Percentiles rank a stretch among this genome's conserved stretches.
These are phyloP conservation scores for Montipora capitata DNA, from an alignment of 92 coral and sea anemone genomes.

Conservation along the genomic window DNA sequence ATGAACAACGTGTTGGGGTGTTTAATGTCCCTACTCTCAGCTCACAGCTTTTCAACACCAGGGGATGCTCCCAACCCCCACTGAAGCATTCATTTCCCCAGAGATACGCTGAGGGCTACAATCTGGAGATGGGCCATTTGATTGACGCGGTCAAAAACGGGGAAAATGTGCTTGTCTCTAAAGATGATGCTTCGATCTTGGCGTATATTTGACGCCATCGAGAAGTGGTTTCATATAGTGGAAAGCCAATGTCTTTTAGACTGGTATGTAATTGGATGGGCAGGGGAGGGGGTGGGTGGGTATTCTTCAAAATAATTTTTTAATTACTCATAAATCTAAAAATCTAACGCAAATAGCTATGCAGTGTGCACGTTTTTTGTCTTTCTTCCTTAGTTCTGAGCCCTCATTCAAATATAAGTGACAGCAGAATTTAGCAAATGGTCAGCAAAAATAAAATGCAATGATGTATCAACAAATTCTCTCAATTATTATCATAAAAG, in stretches of 20 bases:
- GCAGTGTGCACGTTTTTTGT: neutral
- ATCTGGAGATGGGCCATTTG: constrained; percentile 69
- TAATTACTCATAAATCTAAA: neutral
- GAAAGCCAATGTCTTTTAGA: constrained; percentile 37
- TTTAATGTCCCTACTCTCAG: constrained; percentile 64
- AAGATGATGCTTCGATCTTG: constrained; percentile 78
- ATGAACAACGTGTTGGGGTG: constrained; percentile 94
- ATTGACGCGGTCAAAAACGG: constrained; percentile 77
- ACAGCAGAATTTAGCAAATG: no score
- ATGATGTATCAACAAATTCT: no score
- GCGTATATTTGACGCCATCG: constrained; percentile 84
- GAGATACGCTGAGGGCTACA: constrained; percentile 74
- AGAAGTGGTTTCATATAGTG: constrained; percentile 74
- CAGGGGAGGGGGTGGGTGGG: neutral
- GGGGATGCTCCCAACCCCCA: constrained; percentile 53
- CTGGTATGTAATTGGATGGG: no score
- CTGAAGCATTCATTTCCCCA: constrained; percentile 69
- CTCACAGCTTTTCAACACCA: constrained; percentile 36
- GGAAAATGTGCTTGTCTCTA: constrained; percentile 68
- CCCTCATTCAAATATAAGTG: neutral
- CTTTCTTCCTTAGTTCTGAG: no score
- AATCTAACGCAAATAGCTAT: neutral
- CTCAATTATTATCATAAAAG: neutral
- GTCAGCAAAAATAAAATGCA: no score
- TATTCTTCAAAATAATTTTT: neutral